Base-by-base conservation (phyloP, 2,113 vertebrate genomes). In the Cyphomyrus plagiostoma region DNA sequence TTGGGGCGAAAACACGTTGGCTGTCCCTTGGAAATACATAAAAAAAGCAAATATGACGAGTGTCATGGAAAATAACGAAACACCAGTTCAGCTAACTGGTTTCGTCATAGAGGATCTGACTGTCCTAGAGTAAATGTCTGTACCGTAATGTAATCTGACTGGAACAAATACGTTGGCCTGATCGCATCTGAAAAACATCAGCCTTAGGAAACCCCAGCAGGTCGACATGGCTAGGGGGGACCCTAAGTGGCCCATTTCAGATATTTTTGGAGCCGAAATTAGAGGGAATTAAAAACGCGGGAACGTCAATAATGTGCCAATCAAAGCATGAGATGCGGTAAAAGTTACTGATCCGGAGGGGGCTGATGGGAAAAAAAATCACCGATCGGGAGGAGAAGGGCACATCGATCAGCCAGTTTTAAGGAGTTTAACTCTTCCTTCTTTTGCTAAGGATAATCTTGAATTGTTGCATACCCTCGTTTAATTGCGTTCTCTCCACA, bases 101-200 rank as follows among this genome's bases (percentile, higher is more conserved):
- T 77, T 80, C 2, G 35, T 42, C 17, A 42, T 1, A 42, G 1
- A 17, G 74, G 42, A 3, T 80, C 74, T 84, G n/a, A 82, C 48
- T 42, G 21, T 39, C 23, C 88, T 56, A 56, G 80, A 26, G 23
- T 3, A 26, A 52, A 70, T 52, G 4, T 48, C 52, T 45, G 6
- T 17, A 58, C 86, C 45, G 87, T 53, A 88, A 88, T 46, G 52
- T 46, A 88, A 83, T 84, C 39, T 26, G 52, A 58, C 52, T 83
- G 7, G 30, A 30, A 90, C 17, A 45, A 4, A 90, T 52, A 66
- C 35, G 0, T 39, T 52, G 49, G 15, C n/a, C 17, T 52, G 85
- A 86, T 35, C 8, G 85, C 15, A 53, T 86, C 85, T 86, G 49
- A 86, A 9, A 48, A 49, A 56, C 15, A 21, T 50, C 52, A 88